Evolutionary conservation across 2,113 vertebrate genomes (phyloP), one percentile per base, ranked within the genome.

Genomic region (Labrus mixtus): DNA sequence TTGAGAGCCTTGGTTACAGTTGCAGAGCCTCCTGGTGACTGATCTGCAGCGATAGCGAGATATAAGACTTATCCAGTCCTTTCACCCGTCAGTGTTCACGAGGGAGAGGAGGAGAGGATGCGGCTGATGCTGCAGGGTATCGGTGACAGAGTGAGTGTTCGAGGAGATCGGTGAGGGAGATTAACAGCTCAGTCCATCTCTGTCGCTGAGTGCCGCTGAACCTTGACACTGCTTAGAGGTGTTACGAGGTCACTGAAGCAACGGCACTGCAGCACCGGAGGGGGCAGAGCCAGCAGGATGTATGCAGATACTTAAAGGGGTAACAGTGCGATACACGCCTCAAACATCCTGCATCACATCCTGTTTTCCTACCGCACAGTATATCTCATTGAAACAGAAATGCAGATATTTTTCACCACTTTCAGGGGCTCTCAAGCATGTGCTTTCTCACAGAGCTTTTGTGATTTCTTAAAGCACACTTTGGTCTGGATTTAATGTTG

Each of bases 151-250:
- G 87, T 66, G 85, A 87, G 83, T 85, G 86, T 90, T 81, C 84
- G 83, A 88, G 82, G 80, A 90, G 91, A 91, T 91, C 46, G 78
- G 79, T 81, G 78, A 75, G 78, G 84, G 55, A 92, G 92, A 92
- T 93, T 93, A 93, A 88, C 82, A 82, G 87, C 88, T 91, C 89
- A 91, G 90, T 91, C 89, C 88, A 85, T 90, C 88, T 90, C 79
- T 93, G 88, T 93, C 89, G 87, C 81, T 33, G 75, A 85, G 73
- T 86, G 54, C 81, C 41, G 64, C 81, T 89, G 88, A 92, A 90
- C 89, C 85, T 82, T 90, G 89, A 91, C 91, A 87, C 83, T 86
- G 88, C 90, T 92, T 83, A 87, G 64, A 90, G 87, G 77, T 90
- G 89, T 90, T 90, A 87, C 61, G 54, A 82, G 91, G 91, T 90